Evolutionary conservation across 1,140 invertebrate genomes (phyloP).

Genomic region (Cherax quadricarinatus): DNA sequence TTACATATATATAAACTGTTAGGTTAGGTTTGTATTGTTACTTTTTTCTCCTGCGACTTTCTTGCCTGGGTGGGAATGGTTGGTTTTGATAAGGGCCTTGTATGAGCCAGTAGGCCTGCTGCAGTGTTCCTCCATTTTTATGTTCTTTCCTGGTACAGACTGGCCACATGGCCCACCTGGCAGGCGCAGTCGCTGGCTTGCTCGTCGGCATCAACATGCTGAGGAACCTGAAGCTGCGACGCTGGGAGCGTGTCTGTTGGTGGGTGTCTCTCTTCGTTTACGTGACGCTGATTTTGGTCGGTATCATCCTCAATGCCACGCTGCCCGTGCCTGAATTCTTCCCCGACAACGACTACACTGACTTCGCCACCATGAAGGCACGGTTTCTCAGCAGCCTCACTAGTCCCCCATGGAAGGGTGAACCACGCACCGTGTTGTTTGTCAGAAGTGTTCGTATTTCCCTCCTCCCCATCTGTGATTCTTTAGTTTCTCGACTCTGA

Average conservation of each 20-base stretch:
- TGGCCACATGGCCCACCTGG: slow-evolving; percentile 87
- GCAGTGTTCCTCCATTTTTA: no score
- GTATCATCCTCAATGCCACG: slow-evolving; percentile 58
- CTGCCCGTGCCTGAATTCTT: slow-evolving; percentile 54
- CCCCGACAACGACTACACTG: slow-evolving; percentile 13
- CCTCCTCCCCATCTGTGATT: background rate
- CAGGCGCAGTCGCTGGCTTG: slow-evolving; percentile 87
- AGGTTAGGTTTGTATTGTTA: no score
- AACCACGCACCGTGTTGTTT: no score
- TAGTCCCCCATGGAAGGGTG: background rate
- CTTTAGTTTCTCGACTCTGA: background rate
- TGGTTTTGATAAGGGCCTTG: no score
- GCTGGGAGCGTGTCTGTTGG: slow-evolving; percentile 90
- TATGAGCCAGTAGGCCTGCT: no score
- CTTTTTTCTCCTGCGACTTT: no score
- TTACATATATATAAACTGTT: no score
- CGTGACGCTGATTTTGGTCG: slow-evolving; percentile 81
- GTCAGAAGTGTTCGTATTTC: background rate
- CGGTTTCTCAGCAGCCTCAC: background rate
- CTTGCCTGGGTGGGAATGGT: no score
- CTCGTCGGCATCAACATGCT: slow-evolving; percentile 87
- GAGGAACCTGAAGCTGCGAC: slow-evolving; percentile 88
- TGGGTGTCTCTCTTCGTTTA: slow-evolving; percentile 89
- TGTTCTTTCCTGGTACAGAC: slow-evolving; percentile 27
- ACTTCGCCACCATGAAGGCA: background rate